Evolutionary conservation across 2,113 vertebrate species (phyloP).

Genomic region (Colaptes auratus): DNA sequence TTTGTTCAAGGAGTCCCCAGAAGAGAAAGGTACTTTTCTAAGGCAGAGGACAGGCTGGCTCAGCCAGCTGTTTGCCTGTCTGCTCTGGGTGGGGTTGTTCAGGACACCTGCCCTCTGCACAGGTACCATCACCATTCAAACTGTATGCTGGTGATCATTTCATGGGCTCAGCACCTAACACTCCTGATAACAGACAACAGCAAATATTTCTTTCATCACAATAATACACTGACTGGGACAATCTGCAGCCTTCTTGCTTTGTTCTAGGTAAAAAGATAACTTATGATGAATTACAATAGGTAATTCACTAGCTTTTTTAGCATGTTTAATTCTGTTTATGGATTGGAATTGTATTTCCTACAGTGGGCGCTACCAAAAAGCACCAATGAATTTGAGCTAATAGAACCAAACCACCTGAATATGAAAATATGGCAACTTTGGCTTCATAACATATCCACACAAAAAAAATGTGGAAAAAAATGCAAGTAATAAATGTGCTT

Average conservation of each 20-base stretch:
- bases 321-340: not conserved
- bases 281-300: not conserved
- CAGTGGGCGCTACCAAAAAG: not conserved
- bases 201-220: not conserved
- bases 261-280: not conserved
- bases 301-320: not conserved
- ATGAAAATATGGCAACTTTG: not conserved
- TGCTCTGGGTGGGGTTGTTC: not conserved
- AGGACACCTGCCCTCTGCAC: not conserved
- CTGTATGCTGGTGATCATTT: not conserved
- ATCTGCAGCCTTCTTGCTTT: not conserved
- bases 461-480: not conserved
- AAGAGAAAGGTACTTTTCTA: not conserved
- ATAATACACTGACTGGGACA: not conserved
- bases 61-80: not conserved
- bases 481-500: not conserved
- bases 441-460: not conserved
- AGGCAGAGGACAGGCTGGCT: not conserved
- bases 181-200: not conserved
- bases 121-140: not conserved
- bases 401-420: not conserved
- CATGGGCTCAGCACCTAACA: not conserved
- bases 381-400: not conserved
- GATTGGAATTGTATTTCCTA: not conserved
- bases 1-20: not conserved